Conservation (phyloP, 2,113 vertebrate species). For the Rhineura floridana region DNA sequence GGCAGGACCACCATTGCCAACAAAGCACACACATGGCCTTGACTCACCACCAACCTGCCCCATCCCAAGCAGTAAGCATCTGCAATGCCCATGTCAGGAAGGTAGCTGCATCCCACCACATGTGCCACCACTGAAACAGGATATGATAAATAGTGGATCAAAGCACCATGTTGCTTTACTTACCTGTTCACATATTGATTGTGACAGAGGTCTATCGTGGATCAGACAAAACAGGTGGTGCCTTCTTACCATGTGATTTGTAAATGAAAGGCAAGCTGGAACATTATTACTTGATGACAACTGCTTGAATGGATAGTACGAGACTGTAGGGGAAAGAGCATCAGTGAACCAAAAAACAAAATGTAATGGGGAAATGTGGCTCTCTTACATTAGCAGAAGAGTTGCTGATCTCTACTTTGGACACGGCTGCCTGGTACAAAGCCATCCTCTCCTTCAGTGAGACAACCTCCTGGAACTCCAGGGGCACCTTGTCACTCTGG, state of each 20-base stretch:
- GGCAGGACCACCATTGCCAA: too few species aligned
- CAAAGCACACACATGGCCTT: too few species aligned
- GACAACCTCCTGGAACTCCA: conserved; percentile 80
- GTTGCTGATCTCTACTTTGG: conserved; percentile 73
- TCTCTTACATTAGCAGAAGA: conserved; percentile 84
- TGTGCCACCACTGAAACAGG: neutral
- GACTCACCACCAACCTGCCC: too few species aligned
- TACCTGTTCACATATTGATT: neutral
- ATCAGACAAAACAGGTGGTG: neutral
- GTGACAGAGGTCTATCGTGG: neutral
- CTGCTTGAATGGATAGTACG: neutral
- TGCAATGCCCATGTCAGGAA: neutral
- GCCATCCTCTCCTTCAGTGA: conserved; percentile 86
- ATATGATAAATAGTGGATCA: neutral
- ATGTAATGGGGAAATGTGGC: neutral
- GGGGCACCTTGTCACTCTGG: conserved; percentile 65
- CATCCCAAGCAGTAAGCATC: too few species aligned
- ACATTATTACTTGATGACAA: neutral
- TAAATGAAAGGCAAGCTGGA: neutral
- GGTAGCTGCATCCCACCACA: too few species aligned
- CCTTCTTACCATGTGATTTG: neutral
- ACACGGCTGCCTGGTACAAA: conserved; percentile 88
- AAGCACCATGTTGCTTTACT: neutral
- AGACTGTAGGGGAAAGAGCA: neutral
- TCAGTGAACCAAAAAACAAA: neutral